These are phyloP conservation scores for Leptopilina myrica DNA, from an alignment of 2,888 invertebrate species.

Conservation along the genomic window DNA sequence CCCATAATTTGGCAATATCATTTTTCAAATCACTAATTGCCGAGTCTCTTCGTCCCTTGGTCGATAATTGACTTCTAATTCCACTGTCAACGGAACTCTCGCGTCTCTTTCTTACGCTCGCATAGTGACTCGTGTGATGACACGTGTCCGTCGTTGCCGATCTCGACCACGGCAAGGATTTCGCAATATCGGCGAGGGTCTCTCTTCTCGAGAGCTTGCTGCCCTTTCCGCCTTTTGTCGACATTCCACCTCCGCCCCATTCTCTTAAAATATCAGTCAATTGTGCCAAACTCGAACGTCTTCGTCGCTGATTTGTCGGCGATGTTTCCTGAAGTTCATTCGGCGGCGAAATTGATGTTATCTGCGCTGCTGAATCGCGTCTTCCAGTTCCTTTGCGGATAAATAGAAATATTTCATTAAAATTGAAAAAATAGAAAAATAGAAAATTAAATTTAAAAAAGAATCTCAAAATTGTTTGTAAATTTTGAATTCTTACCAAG, in stretches of 20 bases:
- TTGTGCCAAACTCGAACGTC: constrained; percentile 91
- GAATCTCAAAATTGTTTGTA: no score
- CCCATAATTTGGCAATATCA: constrained; percentile 85
- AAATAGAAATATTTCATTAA: neutral
- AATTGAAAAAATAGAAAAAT: neutral
- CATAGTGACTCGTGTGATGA: constrained; percentile 69
- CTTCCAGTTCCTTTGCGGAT: constrained; percentile 79
- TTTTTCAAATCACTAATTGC: constrained; percentile 83
- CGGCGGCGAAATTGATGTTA: constrained; percentile 90
- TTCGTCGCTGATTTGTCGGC: constrained; percentile 83
- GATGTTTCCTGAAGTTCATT: constrained; percentile 85
- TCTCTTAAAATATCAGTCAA: constrained; percentile 92
- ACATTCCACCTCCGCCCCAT: constrained; percentile 85
- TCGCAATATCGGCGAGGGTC: constrained; percentile 91
- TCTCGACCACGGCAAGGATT: constrained; percentile 90
- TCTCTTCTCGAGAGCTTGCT: constrained; percentile 85
- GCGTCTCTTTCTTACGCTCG: constrained; percentile 82
- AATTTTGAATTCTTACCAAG: constrained; percentile 79
- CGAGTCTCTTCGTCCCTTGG: constrained; percentile 86
- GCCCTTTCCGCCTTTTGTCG: constrained; percentile 74
- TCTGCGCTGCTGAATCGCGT: constrained; percentile 94
- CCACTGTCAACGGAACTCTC: constrained; percentile 93
- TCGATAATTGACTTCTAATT: constrained; percentile 82
- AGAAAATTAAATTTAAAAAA: no score
- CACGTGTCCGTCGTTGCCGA: constrained; percentile 79